Evolutionary conservation across 2,797 vertebrate species (phyloP).

Genomic region (Glyptemys insculpta): DNA sequence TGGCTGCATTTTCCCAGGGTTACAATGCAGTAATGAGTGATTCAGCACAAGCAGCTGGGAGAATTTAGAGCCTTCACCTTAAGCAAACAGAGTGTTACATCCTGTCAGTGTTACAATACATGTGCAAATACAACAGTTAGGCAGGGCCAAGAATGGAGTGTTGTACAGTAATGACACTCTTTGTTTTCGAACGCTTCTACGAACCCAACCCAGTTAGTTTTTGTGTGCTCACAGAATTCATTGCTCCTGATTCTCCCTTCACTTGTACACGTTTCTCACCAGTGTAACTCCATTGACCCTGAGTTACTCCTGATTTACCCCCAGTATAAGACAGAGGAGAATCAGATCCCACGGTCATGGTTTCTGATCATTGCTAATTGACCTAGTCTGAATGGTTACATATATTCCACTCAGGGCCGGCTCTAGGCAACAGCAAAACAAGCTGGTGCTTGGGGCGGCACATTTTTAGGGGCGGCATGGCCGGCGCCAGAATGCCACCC

Average conservation of each 20-base stretch:
- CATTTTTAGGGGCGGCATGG: too few relatives aligned
- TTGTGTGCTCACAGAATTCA: not conserved
- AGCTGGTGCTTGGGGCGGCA: too few relatives aligned
- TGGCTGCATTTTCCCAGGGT: not conserved
- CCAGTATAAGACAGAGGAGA: not conserved
- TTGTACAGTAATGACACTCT: not conserved
- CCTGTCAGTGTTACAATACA: not conserved
- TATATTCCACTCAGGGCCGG: not conserved
- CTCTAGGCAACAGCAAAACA: too few relatives aligned
- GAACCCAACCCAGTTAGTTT: not conserved
- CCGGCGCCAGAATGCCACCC: too few relatives aligned
- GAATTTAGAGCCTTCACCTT: not conserved
- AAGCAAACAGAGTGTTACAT: not conserved
- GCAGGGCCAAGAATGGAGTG: not conserved
- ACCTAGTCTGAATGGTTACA: not conserved
- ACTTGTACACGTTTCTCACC: not conserved
- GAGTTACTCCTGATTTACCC: slow-evolving; percentile 4
- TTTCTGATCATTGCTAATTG: not conserved
- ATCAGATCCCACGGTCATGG: not conserved
- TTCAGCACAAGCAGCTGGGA: not conserved
- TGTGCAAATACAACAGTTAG: not conserved
- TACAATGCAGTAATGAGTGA: not conserved
- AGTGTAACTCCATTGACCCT: not conserved
- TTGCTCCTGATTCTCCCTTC: not conserved
- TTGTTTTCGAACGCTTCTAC: not conserved